Base-by-base conservation (phyloP, 2,888 invertebrate species). In the Himalopsyche kuldschensis region DNA sequence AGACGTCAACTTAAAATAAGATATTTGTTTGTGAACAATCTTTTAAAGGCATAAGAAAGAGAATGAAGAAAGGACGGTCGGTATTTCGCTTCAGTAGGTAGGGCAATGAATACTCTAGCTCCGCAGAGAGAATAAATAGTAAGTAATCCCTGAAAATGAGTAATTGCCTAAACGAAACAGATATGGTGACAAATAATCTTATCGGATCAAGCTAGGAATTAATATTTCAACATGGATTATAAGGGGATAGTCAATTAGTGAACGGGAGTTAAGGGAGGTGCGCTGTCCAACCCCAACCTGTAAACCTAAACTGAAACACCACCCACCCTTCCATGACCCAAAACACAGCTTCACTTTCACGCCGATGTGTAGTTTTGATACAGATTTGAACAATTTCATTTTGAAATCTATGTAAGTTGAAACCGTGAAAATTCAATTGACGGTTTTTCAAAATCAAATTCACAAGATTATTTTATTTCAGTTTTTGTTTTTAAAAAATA, bases 201-300 rank as follows among this genome's bases (percentile, higher is more conserved):
- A 84, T 84, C 82, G 86, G 86, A 86, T 86, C 86, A 86, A 84
- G 81, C 82, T 78, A 81, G 85, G 86, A 69, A 86, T 86, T 86
- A 86, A 86, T 84, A 86, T 84, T 86, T 86, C 86, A 86, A 82
- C 86, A 41, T 79, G 84, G 86, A 86, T 86, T 86, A 86, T 81
- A 46, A 81, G 84, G 84, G 82, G 83, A 79, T 55, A 82, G 84
- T 84, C 84, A 86, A 86, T 86, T 84, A 84, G 84, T 76, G 82
- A 46, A 76, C 63, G 77, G 55, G 77, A 78, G 27, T 17, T 55
- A 76, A 46, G 78, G 78, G 81, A 24, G 77, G 20, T n/a, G 30
- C 11, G 69, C 30, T 69, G 69, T 69, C 69, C 2, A 69, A 30
- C 69, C 69, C 69, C 69, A 69, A 69, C 69, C 24, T 69, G 69